Conservation (phyloP, 2,113 vertebrate species). For the Clupea harengus region DNA sequence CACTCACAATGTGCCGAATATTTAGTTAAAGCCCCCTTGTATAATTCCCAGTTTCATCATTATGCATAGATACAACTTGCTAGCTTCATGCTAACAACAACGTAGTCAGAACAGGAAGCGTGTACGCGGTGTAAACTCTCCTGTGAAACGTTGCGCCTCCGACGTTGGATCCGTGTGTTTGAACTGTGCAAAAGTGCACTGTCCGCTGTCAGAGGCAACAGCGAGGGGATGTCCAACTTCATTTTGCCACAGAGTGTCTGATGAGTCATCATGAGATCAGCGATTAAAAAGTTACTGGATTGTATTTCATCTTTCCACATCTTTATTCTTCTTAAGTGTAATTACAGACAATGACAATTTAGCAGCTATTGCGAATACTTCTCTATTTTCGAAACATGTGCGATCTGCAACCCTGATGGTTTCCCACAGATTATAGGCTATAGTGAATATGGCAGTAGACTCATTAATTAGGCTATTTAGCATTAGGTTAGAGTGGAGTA, state of each 20-base stretch:
- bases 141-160: constrained; percentile 23
- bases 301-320: background rate
- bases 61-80: constrained; percentile 29
- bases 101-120: constrained; percentile 43
- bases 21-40: constrained; percentile 13
- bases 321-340: too few relatives aligned
- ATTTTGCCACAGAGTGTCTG: background rate
- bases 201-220: background rate
- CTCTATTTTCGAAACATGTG: too few relatives aligned
- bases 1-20: background rate
- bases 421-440: too few relatives aligned
- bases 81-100: constrained; percentile 27
- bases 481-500: too few relatives aligned
- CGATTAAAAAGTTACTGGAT: background rate
- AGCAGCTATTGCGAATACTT: too few relatives aligned
- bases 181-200: background rate
- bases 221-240: constrained; percentile 6
- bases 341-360: too few relatives aligned
- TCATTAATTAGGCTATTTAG: too few relatives aligned
- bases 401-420: too few relatives aligned
- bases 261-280: constrained; percentile 15
- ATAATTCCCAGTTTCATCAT: constrained; percentile 37
- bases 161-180: constrained; percentile 6
- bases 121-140: constrained; percentile 12
- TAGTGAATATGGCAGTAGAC: too few relatives aligned